Percentiles rank a stretch among this genome's conserved stretches.
Evolutionary conservation across 2,113 vertebrate species (phyloP).

Genomic region (Sphyrna mokarran): DNA sequence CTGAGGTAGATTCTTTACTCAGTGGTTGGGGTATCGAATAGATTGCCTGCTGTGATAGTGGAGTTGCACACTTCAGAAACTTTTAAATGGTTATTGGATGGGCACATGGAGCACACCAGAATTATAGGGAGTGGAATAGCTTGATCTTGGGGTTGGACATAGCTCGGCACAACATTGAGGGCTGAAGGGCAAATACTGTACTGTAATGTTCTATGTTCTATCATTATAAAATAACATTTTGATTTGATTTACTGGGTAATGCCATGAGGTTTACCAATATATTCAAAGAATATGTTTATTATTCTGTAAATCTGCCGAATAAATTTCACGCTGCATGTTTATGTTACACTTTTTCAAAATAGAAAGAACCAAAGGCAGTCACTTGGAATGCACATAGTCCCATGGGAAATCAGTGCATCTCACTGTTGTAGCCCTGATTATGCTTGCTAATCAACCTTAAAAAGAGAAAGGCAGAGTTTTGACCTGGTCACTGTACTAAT

Average conservation of each 20-base stretch:
- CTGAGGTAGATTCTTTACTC: too few relatives aligned
- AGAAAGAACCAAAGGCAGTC: neutral
- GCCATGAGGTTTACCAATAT: neutral
- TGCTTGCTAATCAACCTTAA: neutral
- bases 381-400: neutral
- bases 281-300: neutral
- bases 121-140: too few relatives aligned
- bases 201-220: too few relatives aligned
- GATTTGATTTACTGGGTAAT: neutral
- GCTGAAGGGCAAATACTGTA: too few relatives aligned
- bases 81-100: too few relatives aligned
- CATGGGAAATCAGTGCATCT: neutral
- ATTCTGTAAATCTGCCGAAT: neutral
- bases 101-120: too few relatives aligned
- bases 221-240: neutral
- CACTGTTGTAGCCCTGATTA: neutral
- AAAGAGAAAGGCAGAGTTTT: neutral
- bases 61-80: too few relatives aligned
- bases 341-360: neutral
- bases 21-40: too few relatives aligned
- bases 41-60: too few relatives aligned
- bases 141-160: too few relatives aligned
- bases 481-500: neutral
- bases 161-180: too few relatives aligned
- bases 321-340: neutral